These are phyloP conservation scores for Scalopus aquaticus DNA, from an alignment of 2,113 vertebrate genomes.

Conservation along the genomic window DNA sequence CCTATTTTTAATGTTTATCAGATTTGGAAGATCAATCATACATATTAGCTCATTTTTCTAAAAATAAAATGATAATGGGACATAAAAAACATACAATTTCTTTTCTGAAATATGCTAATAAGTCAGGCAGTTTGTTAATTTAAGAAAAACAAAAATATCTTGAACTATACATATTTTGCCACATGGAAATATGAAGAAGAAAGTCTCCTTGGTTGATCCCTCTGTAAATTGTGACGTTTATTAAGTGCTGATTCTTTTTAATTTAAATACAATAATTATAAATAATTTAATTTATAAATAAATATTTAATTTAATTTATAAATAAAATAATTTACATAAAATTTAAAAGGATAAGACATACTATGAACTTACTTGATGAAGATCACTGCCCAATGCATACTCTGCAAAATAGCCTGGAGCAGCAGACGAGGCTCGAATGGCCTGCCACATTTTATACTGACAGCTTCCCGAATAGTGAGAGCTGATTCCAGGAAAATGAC, in stretches of 20 bases:
- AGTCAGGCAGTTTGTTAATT: neutral
- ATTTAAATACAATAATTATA: too few relatives aligned
- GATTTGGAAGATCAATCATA: neutral
- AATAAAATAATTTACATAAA: too few relatives aligned
- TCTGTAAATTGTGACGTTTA: neutral
- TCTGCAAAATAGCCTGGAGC: constrained; percentile 97
- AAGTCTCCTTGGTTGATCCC: neutral
- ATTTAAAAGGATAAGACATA: neutral
- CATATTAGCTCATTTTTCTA: neutral
- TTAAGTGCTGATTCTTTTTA: neutral
- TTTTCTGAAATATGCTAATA: neutral
- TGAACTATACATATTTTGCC: neutral
- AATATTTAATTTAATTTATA: too few relatives aligned
- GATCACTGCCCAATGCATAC: constrained; percentile 91
- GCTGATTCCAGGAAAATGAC: constrained; percentile 91
- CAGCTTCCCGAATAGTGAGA: constrained; percentile 96
- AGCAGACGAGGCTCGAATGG: constrained; percentile 95
- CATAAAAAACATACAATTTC: neutral
- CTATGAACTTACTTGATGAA: constrained; percentile 91
- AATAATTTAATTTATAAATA: too few relatives aligned
- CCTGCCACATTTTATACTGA: constrained; percentile 96
- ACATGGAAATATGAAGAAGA: neutral
- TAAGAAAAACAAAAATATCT: constrained; percentile 27
- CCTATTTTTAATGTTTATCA: constrained; percentile 20
- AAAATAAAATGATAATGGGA: neutral